These are phyloP conservation scores for Paedocypris sp. DNA, from an alignment of 2,113 vertebrate genomes.

Conservation along the genomic window DNA sequence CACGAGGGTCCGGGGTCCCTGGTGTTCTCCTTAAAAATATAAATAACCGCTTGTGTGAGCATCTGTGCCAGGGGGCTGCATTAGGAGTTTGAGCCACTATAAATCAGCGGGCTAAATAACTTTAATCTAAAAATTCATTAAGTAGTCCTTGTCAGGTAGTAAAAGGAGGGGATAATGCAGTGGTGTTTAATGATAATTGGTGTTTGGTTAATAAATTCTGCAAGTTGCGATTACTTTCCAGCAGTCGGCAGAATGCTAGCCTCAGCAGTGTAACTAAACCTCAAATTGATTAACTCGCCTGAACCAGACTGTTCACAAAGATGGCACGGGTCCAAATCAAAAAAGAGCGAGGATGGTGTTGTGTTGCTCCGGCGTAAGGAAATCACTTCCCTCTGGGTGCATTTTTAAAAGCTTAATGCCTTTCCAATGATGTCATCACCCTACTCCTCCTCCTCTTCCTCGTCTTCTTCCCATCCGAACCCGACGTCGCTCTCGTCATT, in stretches of 20 bases:
- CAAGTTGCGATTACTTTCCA: slow-evolving; percentile 97
- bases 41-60: slow-evolving; percentile 69
- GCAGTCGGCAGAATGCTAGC: slow-evolving; percentile 97
- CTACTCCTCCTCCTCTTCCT: slow-evolving; percentile 69
- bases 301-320: slow-evolving; percentile 98
- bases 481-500: slow-evolving; percentile 71
- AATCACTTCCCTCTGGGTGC: slow-evolving; percentile 98
- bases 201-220: slow-evolving; percentile 99
- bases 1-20: slow-evolving; percentile 77
- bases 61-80: slow-evolving; percentile 81
- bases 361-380: slow-evolving; percentile 98
- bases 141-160: slow-evolving; percentile 99
- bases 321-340: slow-evolving; percentile 98
- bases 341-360: slow-evolving; percentile 90
- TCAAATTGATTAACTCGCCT: slow-evolving; percentile 99
- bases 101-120: slow-evolving; percentile 97
- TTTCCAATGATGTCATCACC: slow-evolving; percentile 99
- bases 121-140: slow-evolving; percentile 99
- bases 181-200: slow-evolving; percentile 99
- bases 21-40: slow-evolving; percentile 67
- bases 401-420: slow-evolving; percentile 99
- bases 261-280: slow-evolving; percentile 99
- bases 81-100: slow-evolving; percentile 76
- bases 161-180: slow-evolving; percentile 93
- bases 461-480: slow-evolving; percentile 67